Evolutionary conservation across 2,888 invertebrate species (phyloP).

Genomic region (Gibbula magus): DNA sequence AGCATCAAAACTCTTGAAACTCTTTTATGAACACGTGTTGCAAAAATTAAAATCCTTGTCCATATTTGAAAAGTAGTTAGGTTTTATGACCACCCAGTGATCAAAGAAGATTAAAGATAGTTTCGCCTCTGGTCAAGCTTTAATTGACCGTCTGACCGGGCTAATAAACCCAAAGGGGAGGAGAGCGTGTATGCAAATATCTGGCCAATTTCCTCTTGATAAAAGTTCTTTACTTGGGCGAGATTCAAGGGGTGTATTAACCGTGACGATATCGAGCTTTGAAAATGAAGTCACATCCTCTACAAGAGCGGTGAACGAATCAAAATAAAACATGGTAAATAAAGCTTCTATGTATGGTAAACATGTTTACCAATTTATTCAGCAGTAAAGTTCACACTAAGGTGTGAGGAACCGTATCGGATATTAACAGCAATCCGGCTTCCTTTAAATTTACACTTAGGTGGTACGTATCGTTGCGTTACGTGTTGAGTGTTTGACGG

Average conservation of each 20-base stretch:
- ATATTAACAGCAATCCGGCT: too few relatives aligned
- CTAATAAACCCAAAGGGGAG: not conserved
- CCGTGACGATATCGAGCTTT: not conserved
- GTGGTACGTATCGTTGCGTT: too few relatives aligned
- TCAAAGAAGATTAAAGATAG: conserved; percentile 11
- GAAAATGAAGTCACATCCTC: not conserved
- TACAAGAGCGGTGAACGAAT: not conserved
- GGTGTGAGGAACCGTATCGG: too few relatives aligned
- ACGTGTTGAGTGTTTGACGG: too few relatives aligned
- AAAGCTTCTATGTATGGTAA: not conserved
- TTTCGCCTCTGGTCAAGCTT: conserved; percentile 5
- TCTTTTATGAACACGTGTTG: not conserved
- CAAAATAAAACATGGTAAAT: not conserved
- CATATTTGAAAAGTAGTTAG: not conserved
- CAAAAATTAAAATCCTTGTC: not conserved
- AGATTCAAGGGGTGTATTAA: not conserved
- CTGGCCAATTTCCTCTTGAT: not conserved
- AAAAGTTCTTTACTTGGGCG: not conserved
- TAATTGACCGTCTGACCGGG: conserved; percentile 1
- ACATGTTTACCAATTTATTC: conserved; percentile 1
- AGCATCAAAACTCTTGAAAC: not conserved
- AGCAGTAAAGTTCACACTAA: not conserved
- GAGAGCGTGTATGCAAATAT: not conserved
- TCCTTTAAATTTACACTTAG: too few relatives aligned
- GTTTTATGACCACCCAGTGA: conserved; percentile 6